Evolutionary conservation across 2,113 vertebrate genomes (phyloP), one percentile per base, ranked within the genome.

Genomic region (Potamarius usumacintae): DNA sequence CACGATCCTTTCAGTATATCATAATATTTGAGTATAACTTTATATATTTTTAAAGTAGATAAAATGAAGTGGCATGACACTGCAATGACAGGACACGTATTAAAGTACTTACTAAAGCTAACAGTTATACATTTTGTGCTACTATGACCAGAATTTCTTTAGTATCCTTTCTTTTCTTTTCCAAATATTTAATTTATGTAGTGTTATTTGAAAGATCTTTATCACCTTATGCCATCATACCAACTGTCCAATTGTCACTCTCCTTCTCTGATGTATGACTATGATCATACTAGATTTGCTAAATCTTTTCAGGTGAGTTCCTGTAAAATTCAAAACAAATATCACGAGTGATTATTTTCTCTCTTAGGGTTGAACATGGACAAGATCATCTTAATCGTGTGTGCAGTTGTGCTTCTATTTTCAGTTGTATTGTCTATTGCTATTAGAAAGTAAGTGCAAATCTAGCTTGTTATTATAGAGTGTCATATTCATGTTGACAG

Each of bases 361-460:
- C 22, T 57, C 48, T 83, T 58, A 88, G 89, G 34, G 20, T 69
- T 82, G 14, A 74, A 53, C 80, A 50, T 53, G 69, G 18, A 42
- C 48, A 67, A 42, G 69, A 77, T 82, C 22, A 83, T 89, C 48
- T 48, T 87, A 53, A 74, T 5, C 34, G 53, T 85, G 50, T 85
- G 60, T 25, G 85, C 52, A 58, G 34, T 87, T 22, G 63, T 84
- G 17, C 53, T 90, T 77, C 15, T 89, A 27, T 60, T 86, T 62
- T 87, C 87, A 71, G 1, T 87, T 52, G 53, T 60, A 15, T 72
- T 86, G 71, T 87, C 90, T 18, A 2, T 83, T 71, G 87, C 72
- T 85, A 42, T 82, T 79, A 87, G 72, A 84, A 87, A 87, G 90
- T 87, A 52, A 87, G 85, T 62, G 58, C 14, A 63, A 53, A 69